Conservation (phyloP, 2,888 invertebrate species). For the Ichneumoninae sp. region DNA sequence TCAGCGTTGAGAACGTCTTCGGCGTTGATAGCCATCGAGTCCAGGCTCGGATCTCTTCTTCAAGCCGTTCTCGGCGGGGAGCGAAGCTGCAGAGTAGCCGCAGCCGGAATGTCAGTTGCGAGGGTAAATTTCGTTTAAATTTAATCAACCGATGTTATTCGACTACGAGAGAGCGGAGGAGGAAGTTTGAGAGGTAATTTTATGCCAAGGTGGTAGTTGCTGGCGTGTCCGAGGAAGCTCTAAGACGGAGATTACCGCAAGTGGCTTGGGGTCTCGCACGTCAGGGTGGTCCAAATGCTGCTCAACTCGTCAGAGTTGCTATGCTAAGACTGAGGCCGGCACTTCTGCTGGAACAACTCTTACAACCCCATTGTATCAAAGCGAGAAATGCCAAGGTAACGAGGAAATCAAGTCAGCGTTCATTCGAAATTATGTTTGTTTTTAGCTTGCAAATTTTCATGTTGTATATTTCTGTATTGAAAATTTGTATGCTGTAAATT, state of each 20-base stretch:
- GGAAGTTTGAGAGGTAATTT: slow-evolving; percentile 46
- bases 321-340: slow-evolving; percentile 85
- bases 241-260: slow-evolving; percentile 83
- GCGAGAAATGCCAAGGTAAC: slow-evolving; percentile 81
- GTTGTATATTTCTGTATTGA: neutral
- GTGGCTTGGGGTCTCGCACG: slow-evolving; percentile 84
- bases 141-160: slow-evolving; percentile 8
- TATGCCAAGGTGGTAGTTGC: slow-evolving; percentile 75
- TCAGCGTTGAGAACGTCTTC: slow-evolving; percentile 85
- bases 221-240: slow-evolving; percentile 80
- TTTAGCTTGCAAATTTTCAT: neutral
- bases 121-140: slow-evolving; percentile 71
- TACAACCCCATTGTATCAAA: slow-evolving; percentile 83
- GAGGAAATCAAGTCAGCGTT: neutral
- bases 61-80: slow-evolving; percentile 88
- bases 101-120: slow-evolving; percentile 83
- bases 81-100: slow-evolving; percentile 85
- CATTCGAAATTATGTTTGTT: neutral
- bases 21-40: slow-evolving; percentile 86
- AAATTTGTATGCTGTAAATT: too few species aligned
- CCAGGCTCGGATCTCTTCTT: slow-evolving; percentile 88
- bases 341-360: slow-evolving; percentile 85
- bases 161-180: neutral
- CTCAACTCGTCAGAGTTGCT: slow-evolving; percentile 80
- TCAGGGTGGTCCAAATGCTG: slow-evolving; percentile 85